Conservation (phyloP, 2,888 invertebrate species). For the Mesorhabditis belari region DNA sequence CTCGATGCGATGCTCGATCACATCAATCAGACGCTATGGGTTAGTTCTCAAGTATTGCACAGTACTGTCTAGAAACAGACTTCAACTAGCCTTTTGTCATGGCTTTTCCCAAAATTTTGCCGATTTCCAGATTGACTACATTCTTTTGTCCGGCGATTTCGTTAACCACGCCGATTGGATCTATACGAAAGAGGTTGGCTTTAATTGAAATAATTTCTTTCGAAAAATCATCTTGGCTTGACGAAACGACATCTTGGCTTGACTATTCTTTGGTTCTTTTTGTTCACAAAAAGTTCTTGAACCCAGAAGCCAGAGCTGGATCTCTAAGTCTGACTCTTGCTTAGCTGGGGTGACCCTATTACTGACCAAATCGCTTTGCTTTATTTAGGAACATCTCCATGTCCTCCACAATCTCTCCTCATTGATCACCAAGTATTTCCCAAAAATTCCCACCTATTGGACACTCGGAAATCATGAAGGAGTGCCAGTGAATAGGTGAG, state of each 20-base stretch:
- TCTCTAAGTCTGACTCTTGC: too few relatives aligned
- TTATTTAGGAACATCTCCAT: not conserved
- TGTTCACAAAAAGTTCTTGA: too few relatives aligned
- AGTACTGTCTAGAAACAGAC: not conserved
- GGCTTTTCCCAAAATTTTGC: not conserved
- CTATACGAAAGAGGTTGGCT: constrained; percentile 60
- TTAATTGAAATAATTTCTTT: not conserved
- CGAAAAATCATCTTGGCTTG: too few relatives aligned
- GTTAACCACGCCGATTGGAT: constrained; percentile 93
- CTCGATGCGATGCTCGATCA: constrained; percentile 76
- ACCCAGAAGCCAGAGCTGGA: too few relatives aligned
- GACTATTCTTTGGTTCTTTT: too few relatives aligned
- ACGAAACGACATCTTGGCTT: too few relatives aligned
- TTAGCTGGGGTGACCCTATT: too few relatives aligned
- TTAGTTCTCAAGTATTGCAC: constrained; percentile 3
- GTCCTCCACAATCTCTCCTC: constrained; percentile 9
- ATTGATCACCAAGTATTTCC: constrained; percentile 63
- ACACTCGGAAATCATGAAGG: constrained; percentile 93
- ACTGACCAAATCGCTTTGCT: too few relatives aligned
- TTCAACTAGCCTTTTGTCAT: too few relatives aligned
- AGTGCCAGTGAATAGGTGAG: constrained; percentile 84
- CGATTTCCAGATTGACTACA: constrained; percentile 58
- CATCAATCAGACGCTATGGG: constrained; percentile 49
- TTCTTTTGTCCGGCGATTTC: constrained; percentile 90
- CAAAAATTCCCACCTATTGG: constrained; percentile 78